Evolutionary conservation across 2,113 vertebrate genomes (phyloP).

Genomic region (Mustelus asterias): DNA sequence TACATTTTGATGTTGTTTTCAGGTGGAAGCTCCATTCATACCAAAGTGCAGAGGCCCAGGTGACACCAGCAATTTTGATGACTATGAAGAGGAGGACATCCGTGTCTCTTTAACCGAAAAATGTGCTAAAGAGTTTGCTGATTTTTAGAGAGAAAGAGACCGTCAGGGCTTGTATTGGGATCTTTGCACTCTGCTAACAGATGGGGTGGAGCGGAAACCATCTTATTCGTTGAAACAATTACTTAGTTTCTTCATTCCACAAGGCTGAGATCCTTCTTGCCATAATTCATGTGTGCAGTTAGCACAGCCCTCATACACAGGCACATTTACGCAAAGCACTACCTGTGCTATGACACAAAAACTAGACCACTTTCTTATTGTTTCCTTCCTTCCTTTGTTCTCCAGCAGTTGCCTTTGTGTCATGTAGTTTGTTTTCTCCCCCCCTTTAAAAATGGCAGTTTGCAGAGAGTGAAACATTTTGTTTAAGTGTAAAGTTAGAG

Average conservation of each 20-base stretch:
- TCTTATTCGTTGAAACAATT: slow-evolving; percentile 73
- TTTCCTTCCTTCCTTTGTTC: slow-evolving; percentile 40
- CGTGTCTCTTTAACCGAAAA: slow-evolving; percentile 96
- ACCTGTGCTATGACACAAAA: slow-evolving; percentile 73
- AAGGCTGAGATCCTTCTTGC: slow-evolving; percentile 78
- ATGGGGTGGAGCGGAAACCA: slow-evolving; percentile 76
- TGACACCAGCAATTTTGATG: slow-evolving; percentile 98
- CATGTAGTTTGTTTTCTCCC: slow-evolving; percentile 59
- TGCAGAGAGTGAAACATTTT: slow-evolving; percentile 56
- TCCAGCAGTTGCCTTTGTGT: slow-evolving; percentile 55
- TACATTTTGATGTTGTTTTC: neutral
- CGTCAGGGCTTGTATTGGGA: slow-evolving; percentile 70
- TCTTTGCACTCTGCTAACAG: slow-evolving; percentile 81
- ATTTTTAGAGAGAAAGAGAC: slow-evolving; percentile 79
- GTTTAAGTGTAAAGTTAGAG: slow-evolving; percentile 65
- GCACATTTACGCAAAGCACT: slow-evolving; percentile 77
- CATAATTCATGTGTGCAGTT: slow-evolving; percentile 77
- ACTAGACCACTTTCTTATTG: slow-evolving; percentile 67
- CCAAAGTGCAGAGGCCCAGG: slow-evolving; percentile 98
- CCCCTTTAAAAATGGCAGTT: slow-evolving; percentile 62
- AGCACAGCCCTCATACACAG: slow-evolving; percentile 77
- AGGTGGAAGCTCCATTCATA: slow-evolving; percentile 98
- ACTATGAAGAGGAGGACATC: slow-evolving; percentile 97
- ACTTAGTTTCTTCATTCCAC: slow-evolving; percentile 86
- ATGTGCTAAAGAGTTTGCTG: slow-evolving; percentile 94